Percentiles rank a stretch among this genome's conserved stretches.
phyloP scores from a whole-genome alignment of 2,113 vertebrate genomes.

The Blennius ocellaris region DNA sequence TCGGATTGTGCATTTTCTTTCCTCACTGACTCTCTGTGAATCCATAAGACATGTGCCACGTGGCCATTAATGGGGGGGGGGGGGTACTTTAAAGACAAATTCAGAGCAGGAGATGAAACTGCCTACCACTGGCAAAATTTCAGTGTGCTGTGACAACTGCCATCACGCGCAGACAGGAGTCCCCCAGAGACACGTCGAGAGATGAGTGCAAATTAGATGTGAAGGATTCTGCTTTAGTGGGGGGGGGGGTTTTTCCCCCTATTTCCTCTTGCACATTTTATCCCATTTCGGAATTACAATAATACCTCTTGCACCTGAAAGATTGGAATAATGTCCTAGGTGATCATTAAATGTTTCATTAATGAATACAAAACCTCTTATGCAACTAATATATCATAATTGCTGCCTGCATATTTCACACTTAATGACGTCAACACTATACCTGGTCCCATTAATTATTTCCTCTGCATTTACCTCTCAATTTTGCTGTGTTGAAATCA shows the following conservation, averaged over 20 bases:
- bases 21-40: slow-evolving; percentile 5
- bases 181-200: slow-evolving; percentile 27
- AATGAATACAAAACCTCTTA: not conserved
- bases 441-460: no score
- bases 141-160: slow-evolving; percentile 26
- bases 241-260: no score
- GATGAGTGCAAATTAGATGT: slow-evolving; percentile 34
- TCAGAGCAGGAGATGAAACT: slow-evolving; percentile 45
- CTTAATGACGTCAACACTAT: not conserved
- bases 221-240: not conserved
- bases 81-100: slow-evolving; percentile 23
- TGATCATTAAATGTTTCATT: slow-evolving; percentile 4
- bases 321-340: slow-evolving; percentile 19
- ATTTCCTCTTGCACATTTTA: slow-evolving; percentile 37
- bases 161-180: slow-evolving; percentile 28
- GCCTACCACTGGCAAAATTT: slow-evolving; percentile 22
- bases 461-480: no score
- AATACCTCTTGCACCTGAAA: slow-evolving; percentile 4
- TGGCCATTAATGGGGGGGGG: not conserved
- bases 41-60: slow-evolving; percentile 2
- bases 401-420: not conserved
- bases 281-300: slow-evolving; percentile 2
- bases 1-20: slow-evolving; percentile 26
- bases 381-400: slow-evolving; percentile 7
- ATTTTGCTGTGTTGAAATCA: no score